Conservation (phyloP, 2,888 invertebrate genomes). For the Amiota mariae region DNA sequence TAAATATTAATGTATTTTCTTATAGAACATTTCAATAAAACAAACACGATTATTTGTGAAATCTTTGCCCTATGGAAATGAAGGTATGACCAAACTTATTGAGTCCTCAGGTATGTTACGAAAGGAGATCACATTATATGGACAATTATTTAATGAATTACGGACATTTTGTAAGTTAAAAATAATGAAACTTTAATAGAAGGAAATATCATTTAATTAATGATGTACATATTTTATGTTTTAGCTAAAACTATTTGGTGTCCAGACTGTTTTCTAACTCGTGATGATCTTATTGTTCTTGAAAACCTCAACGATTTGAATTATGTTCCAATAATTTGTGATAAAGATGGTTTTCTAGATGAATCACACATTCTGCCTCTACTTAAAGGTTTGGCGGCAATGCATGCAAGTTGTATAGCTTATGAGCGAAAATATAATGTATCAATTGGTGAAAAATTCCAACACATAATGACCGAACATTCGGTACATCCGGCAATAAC, state of each 20-base stretch:
- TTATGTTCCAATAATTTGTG: constrained; percentile 50
- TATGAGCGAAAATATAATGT: constrained; percentile 64
- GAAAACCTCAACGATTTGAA: constrained; percentile 71
- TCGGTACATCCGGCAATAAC: constrained; percentile 53
- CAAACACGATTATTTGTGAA: constrained; percentile 61
- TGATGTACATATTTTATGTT: background rate
- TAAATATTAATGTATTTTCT: constrained; percentile 3
- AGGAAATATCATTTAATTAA: background rate
- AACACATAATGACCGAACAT: constrained; percentile 56
- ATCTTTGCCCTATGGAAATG: constrained; percentile 55
- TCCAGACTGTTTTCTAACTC: constrained; percentile 68
- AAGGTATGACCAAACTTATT: constrained; percentile 49
- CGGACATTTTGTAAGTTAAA: constrained; percentile 56
- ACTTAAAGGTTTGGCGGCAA: constrained; percentile 68
- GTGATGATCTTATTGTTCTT: constrained; percentile 70
- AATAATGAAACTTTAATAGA: background rate
- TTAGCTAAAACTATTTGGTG: constrained; percentile 61
- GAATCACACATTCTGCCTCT: constrained; percentile 66
- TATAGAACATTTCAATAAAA: constrained; percentile 22
- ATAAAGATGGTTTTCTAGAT: constrained; percentile 52
- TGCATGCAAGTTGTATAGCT: constrained; percentile 72
- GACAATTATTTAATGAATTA: constrained; percentile 56
- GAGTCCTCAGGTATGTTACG: constrained; percentile 52
- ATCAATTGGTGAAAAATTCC: constrained; percentile 56
- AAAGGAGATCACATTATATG: constrained; percentile 61